Base-by-base conservation (phyloP, 2,113 vertebrate species). In the Potamarius usumacintae region DNA sequence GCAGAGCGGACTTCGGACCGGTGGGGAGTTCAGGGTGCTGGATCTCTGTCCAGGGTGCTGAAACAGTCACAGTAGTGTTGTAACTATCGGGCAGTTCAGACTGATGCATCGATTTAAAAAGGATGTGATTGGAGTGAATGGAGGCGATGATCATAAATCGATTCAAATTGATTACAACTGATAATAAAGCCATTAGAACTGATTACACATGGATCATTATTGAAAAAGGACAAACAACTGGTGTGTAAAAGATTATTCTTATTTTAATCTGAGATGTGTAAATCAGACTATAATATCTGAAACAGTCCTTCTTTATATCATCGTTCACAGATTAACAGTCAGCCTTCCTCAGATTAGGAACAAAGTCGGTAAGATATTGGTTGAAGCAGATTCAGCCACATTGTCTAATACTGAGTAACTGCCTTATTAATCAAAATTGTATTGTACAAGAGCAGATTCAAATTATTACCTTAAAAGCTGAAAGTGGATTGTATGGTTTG, bases 31-130 rank as follows among this genome's bases (percentile, higher is more conserved):
- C 42, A 72, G 71, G 7, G 4, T 77, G 74, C 5, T 14, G 76
- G 52, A 27, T 55, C 76, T 55, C 76, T 79, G 76, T 79, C 79
- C 79, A 82, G 34, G 79, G 79, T 82, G 79, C 79, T 82, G 79
- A 82, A 82, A 82, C 18, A 48, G 57, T 34, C 3, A 22, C 5
- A 0, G 57, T 42, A 25, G 18, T 81, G 57, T 27, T 62, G 17
- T 30, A 60, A 81, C 18, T 0, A 25, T 62, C 9, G 1, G 30
- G 30, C 25, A 34, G 34, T 34, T 60, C 7, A 18, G 14, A 30
- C 9, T 30, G 14, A 27, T 27, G 27, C 17, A 42, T 34, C 1
- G 0, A 60, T 81, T 81, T 20, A 22, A 80, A 80, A 58, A 3
- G 3, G n/a, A 58, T 42, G 30, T 27, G 52, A 55, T 30, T 79